phyloP scores from a whole-genome alignment of 2,797 vertebrate species.

The Antennarius maculatus region DNA sequence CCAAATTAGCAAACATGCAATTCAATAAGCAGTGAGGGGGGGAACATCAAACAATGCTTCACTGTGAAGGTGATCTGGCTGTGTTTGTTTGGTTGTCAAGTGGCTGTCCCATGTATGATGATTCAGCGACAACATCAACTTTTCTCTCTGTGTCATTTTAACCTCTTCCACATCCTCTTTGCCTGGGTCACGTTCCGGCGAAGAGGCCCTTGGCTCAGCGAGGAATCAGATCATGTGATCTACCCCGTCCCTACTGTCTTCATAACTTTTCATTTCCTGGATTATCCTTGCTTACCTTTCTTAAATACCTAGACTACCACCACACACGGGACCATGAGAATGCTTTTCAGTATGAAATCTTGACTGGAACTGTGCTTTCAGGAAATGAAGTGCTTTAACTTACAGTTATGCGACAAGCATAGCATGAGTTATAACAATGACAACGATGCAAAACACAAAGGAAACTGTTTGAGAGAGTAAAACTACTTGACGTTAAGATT shows the following conservation, averaged over 20 bases:
- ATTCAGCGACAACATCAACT: conserved; percentile 30
- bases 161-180: conserved; percentile 26
- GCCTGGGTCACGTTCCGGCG: conserved; percentile 21
- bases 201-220: conserved; percentile 29
- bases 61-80: conserved; percentile 8
- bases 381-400: conserved; percentile 36
- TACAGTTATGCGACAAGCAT: conserved; percentile 31
- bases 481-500: conserved; percentile 14
- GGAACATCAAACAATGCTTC: conserved; percentile 16
- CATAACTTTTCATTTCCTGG: conserved; percentile 70
- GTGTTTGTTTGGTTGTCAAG: conserved; percentile 27
- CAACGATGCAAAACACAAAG: background rate
- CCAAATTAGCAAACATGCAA: conserved; percentile 1
- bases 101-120: conserved; percentile 26
- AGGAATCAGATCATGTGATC: conserved; percentile 53
- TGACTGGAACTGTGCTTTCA: conserved; percentile 18
- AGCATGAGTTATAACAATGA: conserved; percentile 34
- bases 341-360: conserved; percentile 31
- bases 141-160: conserved; percentile 26
- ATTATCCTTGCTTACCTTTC: conserved; percentile 53
- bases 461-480: background rate
- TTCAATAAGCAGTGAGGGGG: conserved; percentile 10
- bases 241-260: conserved; percentile 26
- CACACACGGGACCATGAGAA: conserved; percentile 45
- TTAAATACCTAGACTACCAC: conserved; percentile 35